phyloP scores from a whole-genome alignment of 2,888 invertebrate genomes.

The Lasius platythorax region DNA sequence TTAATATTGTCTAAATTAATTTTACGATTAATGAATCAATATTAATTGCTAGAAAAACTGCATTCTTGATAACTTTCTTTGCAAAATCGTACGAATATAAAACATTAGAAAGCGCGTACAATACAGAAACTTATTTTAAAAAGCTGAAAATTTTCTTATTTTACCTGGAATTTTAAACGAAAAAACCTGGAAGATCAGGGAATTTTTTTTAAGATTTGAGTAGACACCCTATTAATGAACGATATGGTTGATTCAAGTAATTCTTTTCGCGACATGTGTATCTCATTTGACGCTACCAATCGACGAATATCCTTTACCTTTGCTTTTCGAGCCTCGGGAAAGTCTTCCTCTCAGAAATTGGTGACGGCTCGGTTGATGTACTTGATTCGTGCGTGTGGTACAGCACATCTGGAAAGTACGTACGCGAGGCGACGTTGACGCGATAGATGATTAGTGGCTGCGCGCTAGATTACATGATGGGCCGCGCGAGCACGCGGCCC shows the following conservation, averaged over 20 bases:
- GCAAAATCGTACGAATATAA: too few relatives aligned
- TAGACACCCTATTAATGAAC: neutral
- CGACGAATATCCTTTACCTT: constrained; percentile 74
- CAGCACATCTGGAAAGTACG: constrained; percentile 83
- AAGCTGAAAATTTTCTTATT: too few relatives aligned
- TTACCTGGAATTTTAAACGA: too few relatives aligned
- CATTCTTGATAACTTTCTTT: too few relatives aligned
- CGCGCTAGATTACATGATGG: constrained; percentile 65
- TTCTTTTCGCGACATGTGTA: neutral
- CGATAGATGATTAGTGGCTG: constrained; percentile 71
- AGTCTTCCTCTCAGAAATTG: constrained; percentile 87
- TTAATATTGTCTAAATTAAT: too few relatives aligned
- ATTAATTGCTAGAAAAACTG: too few relatives aligned
- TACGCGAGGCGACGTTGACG: constrained; percentile 71
- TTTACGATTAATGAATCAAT: too few relatives aligned
- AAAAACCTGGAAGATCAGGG: too few relatives aligned
- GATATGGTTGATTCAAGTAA: neutral
- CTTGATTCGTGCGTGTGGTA: constrained; percentile 87
- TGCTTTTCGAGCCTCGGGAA: constrained; percentile 84
- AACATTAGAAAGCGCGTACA: too few relatives aligned
- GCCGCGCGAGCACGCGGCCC: constrained; percentile 63
- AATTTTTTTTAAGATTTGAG: too few relatives aligned
- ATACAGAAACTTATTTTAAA: too few relatives aligned
- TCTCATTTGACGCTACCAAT: too few relatives aligned
- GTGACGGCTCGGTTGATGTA: constrained; percentile 87